phyloP scores from a whole-genome alignment of 2,888 invertebrate genomes.

The Serripes groenlandicus region DNA sequence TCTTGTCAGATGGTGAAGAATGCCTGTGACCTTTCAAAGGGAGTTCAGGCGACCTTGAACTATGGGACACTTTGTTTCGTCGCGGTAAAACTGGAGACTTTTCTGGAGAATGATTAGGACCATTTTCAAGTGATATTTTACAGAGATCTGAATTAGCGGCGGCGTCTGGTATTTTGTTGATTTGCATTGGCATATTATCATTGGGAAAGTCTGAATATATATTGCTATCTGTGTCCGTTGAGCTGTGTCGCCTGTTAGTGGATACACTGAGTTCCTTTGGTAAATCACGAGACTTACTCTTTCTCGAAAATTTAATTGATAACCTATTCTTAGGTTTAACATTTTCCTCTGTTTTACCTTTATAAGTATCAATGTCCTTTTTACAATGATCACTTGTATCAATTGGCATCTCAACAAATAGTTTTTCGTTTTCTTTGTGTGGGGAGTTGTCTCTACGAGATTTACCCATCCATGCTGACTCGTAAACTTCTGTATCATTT shows the following conservation, averaged over 20 bases:
- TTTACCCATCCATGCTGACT: conserved; percentile 18
- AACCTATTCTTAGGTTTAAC: conserved; percentile 8
- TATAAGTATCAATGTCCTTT: background rate
- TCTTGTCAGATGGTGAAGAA: background rate
- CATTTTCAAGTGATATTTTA: conserved; percentile 43
- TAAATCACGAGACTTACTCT: conserved; percentile 9
- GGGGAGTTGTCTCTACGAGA: conserved; percentile 5
- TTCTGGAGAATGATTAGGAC: conserved; percentile 7
- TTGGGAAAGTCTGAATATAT: conserved; percentile 56
- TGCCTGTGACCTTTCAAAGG: background rate
- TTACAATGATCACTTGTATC: background rate
- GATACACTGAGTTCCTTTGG: conserved; percentile 9
- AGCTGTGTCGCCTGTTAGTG: background rate
- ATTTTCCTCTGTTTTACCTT: background rate
- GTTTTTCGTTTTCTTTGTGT: conserved; percentile 6
- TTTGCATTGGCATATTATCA: background rate
- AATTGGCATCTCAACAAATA: background rate
- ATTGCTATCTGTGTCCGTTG: conserved; percentile 26
- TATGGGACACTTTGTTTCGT: background rate
- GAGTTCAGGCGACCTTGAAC: background rate
- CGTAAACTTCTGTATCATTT: background rate
- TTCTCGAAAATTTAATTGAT: conserved; percentile 4
- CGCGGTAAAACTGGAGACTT: conserved; percentile 41
- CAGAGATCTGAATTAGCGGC: conserved; percentile 44
- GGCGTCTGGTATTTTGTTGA: background rate